Conservation (phyloP, 2,797 vertebrate genomes). For the Parotocinclus haroldoi region DNA sequence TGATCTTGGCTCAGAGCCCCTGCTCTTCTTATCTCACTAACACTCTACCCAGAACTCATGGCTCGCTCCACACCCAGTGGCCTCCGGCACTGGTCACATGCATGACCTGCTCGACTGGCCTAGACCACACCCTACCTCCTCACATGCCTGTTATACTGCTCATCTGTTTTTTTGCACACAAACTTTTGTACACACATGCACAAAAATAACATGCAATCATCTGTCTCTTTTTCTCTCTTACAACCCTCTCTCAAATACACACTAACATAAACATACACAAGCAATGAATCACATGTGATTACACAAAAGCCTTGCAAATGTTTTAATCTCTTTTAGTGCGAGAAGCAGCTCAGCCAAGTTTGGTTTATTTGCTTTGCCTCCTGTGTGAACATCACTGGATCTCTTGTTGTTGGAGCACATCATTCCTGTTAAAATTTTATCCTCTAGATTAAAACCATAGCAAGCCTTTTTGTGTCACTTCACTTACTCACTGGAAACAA, state of each 20-base stretch:
- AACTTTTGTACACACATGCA: constrained; percentile 1
- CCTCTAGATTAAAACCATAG: constrained; percentile 58
- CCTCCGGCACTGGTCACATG: constrained; percentile 61
- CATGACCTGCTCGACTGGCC: constrained; percentile 73
- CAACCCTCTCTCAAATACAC: background rate
- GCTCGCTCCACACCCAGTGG: constrained; percentile 42
- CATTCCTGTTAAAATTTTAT: constrained; percentile 51
- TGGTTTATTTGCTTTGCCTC: constrained; percentile 51
- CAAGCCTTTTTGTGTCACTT: constrained; percentile 53
- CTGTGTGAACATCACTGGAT: constrained; percentile 44
- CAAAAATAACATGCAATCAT: constrained; percentile 3
- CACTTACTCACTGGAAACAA: constrained; percentile 60
- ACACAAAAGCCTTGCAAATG: constrained; percentile 30
- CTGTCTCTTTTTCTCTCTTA: too few species aligned
- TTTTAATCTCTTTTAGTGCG: constrained; percentile 10
- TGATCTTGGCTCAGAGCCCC: constrained; percentile 50
- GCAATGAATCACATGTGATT: constrained; percentile 7
- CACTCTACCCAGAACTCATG: constrained; percentile 49
- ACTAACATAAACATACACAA: background rate
- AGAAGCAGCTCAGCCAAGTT: constrained; percentile 33
- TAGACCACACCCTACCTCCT: constrained; percentile 55
- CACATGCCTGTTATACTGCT: constrained; percentile 55
- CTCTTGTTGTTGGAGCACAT: too few species aligned
- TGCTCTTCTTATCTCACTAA: constrained; percentile 55
- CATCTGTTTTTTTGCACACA: constrained; percentile 26